These are phyloP conservation scores for Paramormyrops kingsleyae DNA, from an alignment of 2,113 vertebrate genomes.

Conservation along the genomic window DNA sequence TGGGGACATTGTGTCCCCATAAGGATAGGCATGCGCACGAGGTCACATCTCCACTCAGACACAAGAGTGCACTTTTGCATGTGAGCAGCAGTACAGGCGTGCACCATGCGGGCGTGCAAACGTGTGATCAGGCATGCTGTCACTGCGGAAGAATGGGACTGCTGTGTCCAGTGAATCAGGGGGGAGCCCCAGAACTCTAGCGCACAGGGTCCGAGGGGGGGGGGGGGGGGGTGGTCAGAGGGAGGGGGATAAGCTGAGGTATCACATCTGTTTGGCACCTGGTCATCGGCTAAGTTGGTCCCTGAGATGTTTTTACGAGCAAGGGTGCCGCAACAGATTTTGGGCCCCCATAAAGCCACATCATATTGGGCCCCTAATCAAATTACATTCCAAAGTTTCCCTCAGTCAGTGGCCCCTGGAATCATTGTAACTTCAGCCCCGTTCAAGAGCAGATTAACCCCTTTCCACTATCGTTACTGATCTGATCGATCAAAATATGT, in stretches of 20 bases:
- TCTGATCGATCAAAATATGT: background rate
- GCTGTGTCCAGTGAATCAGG: background rate
- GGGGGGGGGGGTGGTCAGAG: background rate
- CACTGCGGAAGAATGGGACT: background rate
- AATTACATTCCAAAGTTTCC: background rate
- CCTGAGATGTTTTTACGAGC: background rate
- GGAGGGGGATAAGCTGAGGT: background rate
- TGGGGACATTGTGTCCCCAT: no score
- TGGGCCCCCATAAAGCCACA: background rate
- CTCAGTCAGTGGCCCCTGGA: background rate
- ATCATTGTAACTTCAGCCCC: background rate
- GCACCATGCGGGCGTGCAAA: background rate
- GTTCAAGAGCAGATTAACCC: background rate
- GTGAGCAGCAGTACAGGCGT: no score
- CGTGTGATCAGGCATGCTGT: background rate
- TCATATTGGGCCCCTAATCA: background rate
- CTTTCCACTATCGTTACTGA: background rate
- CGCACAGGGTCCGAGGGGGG: background rate
- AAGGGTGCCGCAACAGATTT: background rate
- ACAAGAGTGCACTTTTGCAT: background rate
- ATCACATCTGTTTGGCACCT: background rate
- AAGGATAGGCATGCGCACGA: fast-evolving
- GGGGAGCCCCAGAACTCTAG: background rate
- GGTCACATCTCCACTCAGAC: background rate
- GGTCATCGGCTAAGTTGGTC: background rate